Evolutionary conservation across 2,888 invertebrate genomes (phyloP).

Genomic region (Diaphora mendica): DNA sequence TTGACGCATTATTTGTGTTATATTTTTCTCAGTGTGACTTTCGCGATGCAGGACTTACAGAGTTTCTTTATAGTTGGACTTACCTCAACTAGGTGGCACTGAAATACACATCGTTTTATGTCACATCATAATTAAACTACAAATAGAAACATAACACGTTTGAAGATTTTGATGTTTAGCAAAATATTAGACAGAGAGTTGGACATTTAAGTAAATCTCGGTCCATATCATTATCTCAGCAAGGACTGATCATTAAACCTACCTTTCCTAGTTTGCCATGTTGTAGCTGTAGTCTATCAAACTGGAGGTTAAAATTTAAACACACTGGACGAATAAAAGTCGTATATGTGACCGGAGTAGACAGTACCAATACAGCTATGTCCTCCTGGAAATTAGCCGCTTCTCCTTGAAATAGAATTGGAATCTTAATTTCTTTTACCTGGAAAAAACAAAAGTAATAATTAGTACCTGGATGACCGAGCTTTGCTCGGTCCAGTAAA

Average conservation of each 20-base stretch:
- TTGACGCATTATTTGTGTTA: too few species aligned
- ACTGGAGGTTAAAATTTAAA: constrained; percentile 61
- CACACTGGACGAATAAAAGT: constrained; percentile 80
- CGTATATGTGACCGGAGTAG: constrained; percentile 66
- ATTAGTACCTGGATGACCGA: too few species aligned
- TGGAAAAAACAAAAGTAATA: constrained; percentile 36
- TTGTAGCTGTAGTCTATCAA: not conserved
- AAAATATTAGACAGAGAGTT: not conserved
- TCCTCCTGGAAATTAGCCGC: constrained; percentile 85
- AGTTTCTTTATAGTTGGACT: too few species aligned
- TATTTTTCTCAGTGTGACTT: too few species aligned
- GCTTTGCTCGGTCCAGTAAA: too few species aligned
- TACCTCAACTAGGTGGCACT: too few species aligned
- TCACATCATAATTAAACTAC: too few species aligned
- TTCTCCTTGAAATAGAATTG: constrained; percentile 79
- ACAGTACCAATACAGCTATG: constrained; percentile 80
- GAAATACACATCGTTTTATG: too few species aligned
- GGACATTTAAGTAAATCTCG: not conserved
- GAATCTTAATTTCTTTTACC: constrained; percentile 72
- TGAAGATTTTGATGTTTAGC: too few species aligned
- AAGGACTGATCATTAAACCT: not conserved
- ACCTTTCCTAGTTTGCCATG: not conserved
- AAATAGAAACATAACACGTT: too few species aligned
- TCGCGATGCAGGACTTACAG: too few species aligned
- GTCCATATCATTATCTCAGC: not conserved